Percentiles rank a stretch among this genome's conserved stretches.
These are phyloP conservation scores for Clistopyga incitator DNA, from an alignment of 2,888 invertebrate species.

Conservation along the genomic window DNA sequence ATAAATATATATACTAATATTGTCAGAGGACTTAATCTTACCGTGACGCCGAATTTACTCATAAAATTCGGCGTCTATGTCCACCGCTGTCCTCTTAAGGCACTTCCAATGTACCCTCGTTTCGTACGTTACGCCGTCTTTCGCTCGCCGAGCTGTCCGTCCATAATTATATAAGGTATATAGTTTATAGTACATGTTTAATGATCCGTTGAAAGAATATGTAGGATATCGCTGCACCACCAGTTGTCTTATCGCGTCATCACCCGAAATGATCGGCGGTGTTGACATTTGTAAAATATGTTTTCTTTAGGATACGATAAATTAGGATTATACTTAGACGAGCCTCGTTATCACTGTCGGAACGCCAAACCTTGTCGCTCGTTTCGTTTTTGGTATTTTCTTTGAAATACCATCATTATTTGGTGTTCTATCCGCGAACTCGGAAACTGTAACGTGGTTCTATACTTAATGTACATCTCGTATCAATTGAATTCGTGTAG, in stretches of 20 bases:
- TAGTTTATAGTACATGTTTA: conserved; percentile 25
- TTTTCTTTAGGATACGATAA: conserved; percentile 20
- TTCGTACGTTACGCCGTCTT: conserved; percentile 33
- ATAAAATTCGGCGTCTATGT: conserved; percentile 7
- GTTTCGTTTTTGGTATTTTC: neutral
- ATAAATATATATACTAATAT: conserved; percentile 42
- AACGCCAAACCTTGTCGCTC: conserved; percentile 20
- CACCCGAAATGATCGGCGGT: conserved; percentile 37
- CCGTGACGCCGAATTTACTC: conserved; percentile 20
- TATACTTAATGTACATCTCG: conserved; percentile 52
- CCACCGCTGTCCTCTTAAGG: conserved; percentile 39
- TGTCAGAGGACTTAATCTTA: conserved; percentile 42
- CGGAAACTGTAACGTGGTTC: conserved; percentile 20
- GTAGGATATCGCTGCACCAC: conserved; percentile 38
- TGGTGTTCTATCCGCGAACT: conserved; percentile 21
- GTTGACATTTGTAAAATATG: conserved; percentile 46
- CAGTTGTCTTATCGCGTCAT: conserved; percentile 6
- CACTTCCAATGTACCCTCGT: conserved; percentile 53
- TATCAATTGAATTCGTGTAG: conserved; percentile 19
- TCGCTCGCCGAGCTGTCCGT: conserved; percentile 49
- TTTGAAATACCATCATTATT: neutral
- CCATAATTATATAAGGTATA: conserved; percentile 47
- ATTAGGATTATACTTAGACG: conserved; percentile 31
- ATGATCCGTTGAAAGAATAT: conserved; percentile 10
- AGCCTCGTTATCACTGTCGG: conserved; percentile 40